phyloP scores from a whole-genome alignment of 2,113 vertebrate genomes.

The Leptocoma aspasia region DNA sequence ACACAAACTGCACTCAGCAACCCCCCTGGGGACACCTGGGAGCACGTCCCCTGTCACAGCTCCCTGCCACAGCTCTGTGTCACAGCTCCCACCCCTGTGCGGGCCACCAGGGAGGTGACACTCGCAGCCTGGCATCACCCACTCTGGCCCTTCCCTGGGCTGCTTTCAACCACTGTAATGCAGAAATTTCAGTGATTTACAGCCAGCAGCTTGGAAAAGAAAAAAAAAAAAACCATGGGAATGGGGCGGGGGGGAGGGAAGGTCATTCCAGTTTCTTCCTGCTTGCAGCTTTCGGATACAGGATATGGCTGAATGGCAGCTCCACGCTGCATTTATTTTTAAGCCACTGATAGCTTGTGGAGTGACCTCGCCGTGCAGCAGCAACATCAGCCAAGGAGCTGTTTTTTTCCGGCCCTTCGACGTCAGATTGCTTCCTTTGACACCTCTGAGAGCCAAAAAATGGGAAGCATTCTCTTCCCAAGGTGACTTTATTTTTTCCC shows the following conservation, averaged over 20 bases:
- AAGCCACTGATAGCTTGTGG: constrained; percentile 47
- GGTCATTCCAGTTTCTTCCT: constrained; percentile 34
- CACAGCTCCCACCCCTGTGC: neutral
- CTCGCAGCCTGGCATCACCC: neutral
- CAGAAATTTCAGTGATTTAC: neutral
- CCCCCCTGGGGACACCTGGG: neutral
- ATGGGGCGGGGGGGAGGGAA: neutral
- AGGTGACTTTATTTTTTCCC: constrained; percentile 39
- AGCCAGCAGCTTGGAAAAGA: neutral
- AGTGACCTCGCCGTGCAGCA: constrained; percentile 50
- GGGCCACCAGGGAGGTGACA: accelerated
- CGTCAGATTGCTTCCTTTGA: constrained; percentile 75
- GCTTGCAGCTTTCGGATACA: constrained; percentile 49
- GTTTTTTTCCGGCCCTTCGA: constrained; percentile 61
- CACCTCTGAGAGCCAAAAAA: constrained; percentile 69
- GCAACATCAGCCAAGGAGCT: constrained; percentile 53
- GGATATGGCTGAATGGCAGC: constrained; percentile 57
- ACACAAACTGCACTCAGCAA: neutral
- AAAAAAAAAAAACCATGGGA: neutral
- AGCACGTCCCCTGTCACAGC: neutral
- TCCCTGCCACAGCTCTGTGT: neutral
- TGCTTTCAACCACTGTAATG: neutral
- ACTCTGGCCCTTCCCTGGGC: accelerated
- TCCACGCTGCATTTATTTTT: constrained; percentile 62
- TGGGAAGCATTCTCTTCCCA: constrained; percentile 59